phyloP scores from a whole-genome alignment of 2,797 vertebrate genomes.

The Anniella stebbinsi region DNA sequence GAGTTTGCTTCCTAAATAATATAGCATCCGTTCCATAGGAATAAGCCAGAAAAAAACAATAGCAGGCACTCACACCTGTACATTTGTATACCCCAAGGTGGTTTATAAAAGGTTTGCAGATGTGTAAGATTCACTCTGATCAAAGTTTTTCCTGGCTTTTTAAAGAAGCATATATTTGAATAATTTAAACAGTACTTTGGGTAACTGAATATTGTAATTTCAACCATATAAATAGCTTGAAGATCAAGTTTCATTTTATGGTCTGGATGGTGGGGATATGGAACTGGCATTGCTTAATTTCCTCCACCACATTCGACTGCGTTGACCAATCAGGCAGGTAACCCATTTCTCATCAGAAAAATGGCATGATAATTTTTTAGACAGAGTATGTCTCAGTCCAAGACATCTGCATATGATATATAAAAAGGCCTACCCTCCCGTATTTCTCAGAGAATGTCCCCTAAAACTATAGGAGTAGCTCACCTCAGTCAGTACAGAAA shows the following conservation, averaged over 20 bases:
- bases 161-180: neutral
- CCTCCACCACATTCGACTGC: slow-evolving; percentile 8
- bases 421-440: neutral
- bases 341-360: slow-evolving; percentile 42
- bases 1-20: slow-evolving; percentile 69
- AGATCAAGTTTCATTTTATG: slow-evolving; percentile 35
- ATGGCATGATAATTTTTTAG: slow-evolving; percentile 65
- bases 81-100: neutral
- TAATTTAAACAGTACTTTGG: slow-evolving; percentile 4
- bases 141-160: slow-evolving; percentile 36
- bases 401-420: neutral
- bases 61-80: neutral
- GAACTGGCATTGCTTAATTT: neutral
- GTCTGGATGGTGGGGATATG: slow-evolving; percentile 44
- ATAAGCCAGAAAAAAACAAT: neutral
- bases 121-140: slow-evolving; percentile 57
- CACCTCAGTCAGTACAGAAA: neutral
- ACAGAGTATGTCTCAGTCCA: neutral
- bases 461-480: neutral
- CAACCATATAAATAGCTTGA: slow-evolving; percentile 2
- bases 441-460: neutral
- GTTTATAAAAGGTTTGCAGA: neutral
- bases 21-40: slow-evolving; percentile 43
- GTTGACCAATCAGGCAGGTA: slow-evolving; percentile 43
- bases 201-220: neutral